Conservation (phyloP, 2,113 vertebrate species). For the Xenopus borealis region DNA sequence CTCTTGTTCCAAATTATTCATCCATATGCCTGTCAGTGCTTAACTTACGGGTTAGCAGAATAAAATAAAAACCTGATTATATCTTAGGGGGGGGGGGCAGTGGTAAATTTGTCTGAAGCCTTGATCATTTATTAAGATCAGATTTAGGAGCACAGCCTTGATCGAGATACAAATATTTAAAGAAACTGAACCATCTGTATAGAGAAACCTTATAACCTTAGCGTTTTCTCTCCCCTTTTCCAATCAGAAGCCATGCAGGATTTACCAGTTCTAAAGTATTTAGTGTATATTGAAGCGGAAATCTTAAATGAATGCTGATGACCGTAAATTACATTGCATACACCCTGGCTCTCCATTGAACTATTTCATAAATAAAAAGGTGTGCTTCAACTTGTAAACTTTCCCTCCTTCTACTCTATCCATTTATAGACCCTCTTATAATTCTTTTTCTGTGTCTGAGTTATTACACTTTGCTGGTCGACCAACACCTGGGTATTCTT, state of each 20-base stretch:
- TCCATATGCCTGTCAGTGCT: conserved; percentile 1
- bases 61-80: conserved; percentile 3
- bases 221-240: background rate
- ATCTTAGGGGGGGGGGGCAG: background rate
- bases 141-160: background rate
- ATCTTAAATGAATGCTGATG: conserved; percentile 15
- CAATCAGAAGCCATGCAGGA: conserved; percentile 15
- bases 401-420: conserved; percentile 51
- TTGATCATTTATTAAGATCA: conserved; percentile 7
- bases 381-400: conserved; percentile 58
- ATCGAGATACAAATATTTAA: conserved; percentile 34
- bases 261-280: background rate
- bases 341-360: background rate
- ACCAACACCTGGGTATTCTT: conserved; percentile 71
- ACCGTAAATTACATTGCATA: background rate
- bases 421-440: conserved; percentile 56
- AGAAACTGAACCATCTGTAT: conserved; percentile 9
- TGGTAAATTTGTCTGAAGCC: conserved; percentile 5
- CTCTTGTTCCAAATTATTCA: conserved; percentile 36
- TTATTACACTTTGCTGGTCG: conserved; percentile 65
- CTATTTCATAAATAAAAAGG: conserved; percentile 5
- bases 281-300: conserved; percentile 13
- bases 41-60: background rate
- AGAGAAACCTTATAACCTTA: background rate
- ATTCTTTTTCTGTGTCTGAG: conserved; percentile 63